These are phyloP conservation scores for Cydia strobilella DNA, from an alignment of 1,140 invertebrate species.

Conservation along the genomic window DNA sequence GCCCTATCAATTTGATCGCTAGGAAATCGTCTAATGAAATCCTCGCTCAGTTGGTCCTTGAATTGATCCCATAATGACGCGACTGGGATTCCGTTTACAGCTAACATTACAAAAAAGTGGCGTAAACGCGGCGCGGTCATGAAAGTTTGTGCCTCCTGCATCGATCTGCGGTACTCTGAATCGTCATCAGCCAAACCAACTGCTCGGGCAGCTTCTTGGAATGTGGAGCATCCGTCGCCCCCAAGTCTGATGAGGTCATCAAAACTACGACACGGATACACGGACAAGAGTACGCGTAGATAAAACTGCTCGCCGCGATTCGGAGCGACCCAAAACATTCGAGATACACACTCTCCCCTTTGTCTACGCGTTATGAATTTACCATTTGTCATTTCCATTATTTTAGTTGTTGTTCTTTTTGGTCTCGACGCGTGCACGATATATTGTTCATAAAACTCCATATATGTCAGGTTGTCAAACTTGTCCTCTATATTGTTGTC, in stretches of 20 bases:
- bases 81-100: not conserved
- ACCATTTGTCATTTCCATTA: too few species aligned
- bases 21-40: slow-evolving; percentile 10
- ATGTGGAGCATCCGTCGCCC: not conserved
- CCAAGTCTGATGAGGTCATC: slow-evolving; percentile 1
- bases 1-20: not conserved
- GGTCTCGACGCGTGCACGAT: not conserved
- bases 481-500: too few species aligned
- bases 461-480: too few species aligned
- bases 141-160: slow-evolving; percentile 6
- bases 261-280: slow-evolving; percentile 6
- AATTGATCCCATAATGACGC: not conserved
- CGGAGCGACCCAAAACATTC: slow-evolving; percentile 1
- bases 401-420: not conserved
- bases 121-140: slow-evolving; percentile 5
- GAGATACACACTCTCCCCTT: too few species aligned
- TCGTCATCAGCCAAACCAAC: slow-evolving; percentile 3
- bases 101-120: slow-evolving; percentile 10
- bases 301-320: slow-evolving; percentile 7
- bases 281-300: not conserved
- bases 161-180: not conserved
- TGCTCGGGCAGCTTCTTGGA: slow-evolving; percentile 5
- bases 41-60: slow-evolving; percentile 9
- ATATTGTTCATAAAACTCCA: too few species aligned
- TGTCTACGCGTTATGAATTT: too few species aligned